Base-by-base conservation (phyloP, 2,888 invertebrate genomes). In the Eremobia ochroleuca region DNA sequence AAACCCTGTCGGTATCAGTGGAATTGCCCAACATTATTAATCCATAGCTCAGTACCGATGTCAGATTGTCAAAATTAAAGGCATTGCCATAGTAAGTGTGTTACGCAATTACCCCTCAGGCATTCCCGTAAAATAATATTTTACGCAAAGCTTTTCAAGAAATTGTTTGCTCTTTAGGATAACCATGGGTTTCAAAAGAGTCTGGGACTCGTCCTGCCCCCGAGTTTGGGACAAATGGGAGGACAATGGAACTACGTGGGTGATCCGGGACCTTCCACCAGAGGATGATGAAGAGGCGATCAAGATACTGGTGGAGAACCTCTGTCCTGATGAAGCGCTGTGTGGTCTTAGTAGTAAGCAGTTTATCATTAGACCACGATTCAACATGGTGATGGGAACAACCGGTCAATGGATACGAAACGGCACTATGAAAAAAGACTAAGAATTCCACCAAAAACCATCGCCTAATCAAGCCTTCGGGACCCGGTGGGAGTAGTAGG, bases 221-320 rank as follows among this genome's bases (percentile, higher is more conserved):
- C 87, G 87, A 3, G 87, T 92, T 11, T 96, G 93, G 89, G 92
- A 93, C 43, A 85, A 88, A 1, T 96, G 95, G 94, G 90, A 93
- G 52, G 81, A 85, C 0, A 88, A 91, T 9, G 94, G 92, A 0
- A 87, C 77, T 4, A 89, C 85, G 13, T 96, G 92, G 91, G 87
- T 94, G 18, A 91, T 96, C 52, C 94, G 94, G 77, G 96, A 96
- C 79, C 87, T 96, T 1, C 88, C 89, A 0, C 94, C 95, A 0
- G 94, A 94, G 80, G 94, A 96, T 43, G 94, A 95, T 43, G 94
- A 93, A 15, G 77, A 79, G 21, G 95, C 94, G 0, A 0, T 95
- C 8, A 76, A 90, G 18, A 81, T 95, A 4, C 75, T 96, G 13
- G 59, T 90, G 1, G 86, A 92, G 0, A 71, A 94, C n/a, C 81